phyloP scores from a whole-genome alignment of 2,888 invertebrate species.

The Ochlodes sylvanus region DNA sequence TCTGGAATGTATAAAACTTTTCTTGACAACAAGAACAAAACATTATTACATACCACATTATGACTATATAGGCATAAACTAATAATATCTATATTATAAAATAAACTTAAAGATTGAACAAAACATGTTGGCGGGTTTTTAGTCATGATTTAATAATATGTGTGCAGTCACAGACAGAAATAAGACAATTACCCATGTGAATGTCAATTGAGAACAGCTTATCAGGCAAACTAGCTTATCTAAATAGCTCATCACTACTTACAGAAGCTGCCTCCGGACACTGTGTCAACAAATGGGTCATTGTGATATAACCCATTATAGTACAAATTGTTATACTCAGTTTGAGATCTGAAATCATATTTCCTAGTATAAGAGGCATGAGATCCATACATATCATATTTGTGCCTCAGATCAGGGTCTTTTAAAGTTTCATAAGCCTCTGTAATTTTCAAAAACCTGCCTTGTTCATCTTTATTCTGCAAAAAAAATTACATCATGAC shows the following conservation, averaged over 20 bases:
- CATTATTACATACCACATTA: no score
- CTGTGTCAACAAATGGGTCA: slow-evolving; percentile 91
- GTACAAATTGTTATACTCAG: slow-evolving; percentile 91
- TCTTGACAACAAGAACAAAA: no score
- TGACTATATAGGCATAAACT: no score
- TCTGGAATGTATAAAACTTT: no score
- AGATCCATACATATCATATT: slow-evolving; percentile 92
- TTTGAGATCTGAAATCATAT: slow-evolving; percentile 84
- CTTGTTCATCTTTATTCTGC: slow-evolving; percentile 90
- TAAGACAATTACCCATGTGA: background rate
- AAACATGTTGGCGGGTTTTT: no score
- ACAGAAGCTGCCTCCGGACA: slow-evolving; percentile 91
- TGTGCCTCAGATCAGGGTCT: slow-evolving; percentile 91
- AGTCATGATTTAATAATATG: background rate
- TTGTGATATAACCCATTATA: slow-evolving; percentile 95
- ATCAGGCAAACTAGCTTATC: slow-evolving; percentile 19
- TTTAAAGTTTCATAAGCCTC: slow-evolving; percentile 95
- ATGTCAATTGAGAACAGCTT: slow-evolving; percentile 2
- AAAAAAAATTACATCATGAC: slow-evolving; percentile 22
- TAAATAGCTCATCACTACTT: slow-evolving; percentile 56
- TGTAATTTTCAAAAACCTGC: slow-evolving; percentile 91
- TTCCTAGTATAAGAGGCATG: slow-evolving; percentile 80
- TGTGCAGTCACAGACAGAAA: background rate
- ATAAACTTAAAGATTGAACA: no score
- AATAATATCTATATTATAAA: no score